These are phyloP conservation scores for Triops longicaudatus DNA, from an alignment of 1,140 invertebrate genomes.

Conservation along the genomic window DNA sequence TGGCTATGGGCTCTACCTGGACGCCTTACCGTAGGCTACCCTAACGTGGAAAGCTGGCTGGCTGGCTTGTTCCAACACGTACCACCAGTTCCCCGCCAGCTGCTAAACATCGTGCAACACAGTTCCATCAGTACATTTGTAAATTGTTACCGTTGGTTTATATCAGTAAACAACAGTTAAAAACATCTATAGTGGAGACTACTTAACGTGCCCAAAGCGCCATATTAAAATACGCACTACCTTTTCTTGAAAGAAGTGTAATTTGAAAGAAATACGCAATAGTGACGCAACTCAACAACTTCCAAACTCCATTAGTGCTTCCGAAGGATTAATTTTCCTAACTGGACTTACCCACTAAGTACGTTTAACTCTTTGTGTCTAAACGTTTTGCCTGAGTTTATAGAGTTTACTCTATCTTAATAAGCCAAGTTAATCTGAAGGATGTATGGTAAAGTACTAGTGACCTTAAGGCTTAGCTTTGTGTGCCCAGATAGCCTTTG, in stretches of 20 bases:
- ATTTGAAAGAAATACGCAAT: not conserved
- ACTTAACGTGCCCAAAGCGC: too few species aligned
- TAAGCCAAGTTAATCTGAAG: too few species aligned
- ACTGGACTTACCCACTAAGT: not conserved
- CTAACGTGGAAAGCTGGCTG: not conserved
- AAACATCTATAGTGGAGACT: too few species aligned
- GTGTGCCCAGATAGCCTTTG: not conserved
- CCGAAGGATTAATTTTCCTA: not conserved
- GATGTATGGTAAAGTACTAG: too few species aligned
- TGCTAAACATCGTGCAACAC: not conserved
- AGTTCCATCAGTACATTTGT: not conserved
- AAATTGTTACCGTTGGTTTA: not conserved
- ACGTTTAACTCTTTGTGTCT: not conserved
- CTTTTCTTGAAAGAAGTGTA: not conserved
- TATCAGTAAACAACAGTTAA: not conserved
- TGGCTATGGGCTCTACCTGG: not conserved
- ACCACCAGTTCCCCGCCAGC: not conserved
- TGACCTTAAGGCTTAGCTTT: too few species aligned
- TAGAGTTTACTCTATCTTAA: too few species aligned
- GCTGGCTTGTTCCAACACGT: not conserved
- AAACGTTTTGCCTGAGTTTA: too few species aligned
- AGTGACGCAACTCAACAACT: not conserved
- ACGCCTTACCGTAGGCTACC: not conserved
- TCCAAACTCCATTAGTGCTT: not conserved
- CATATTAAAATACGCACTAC: too few species aligned